phyloP scores from a whole-genome alignment of 2,113 vertebrate species.

The Burhinus oedicnemus region DNA sequence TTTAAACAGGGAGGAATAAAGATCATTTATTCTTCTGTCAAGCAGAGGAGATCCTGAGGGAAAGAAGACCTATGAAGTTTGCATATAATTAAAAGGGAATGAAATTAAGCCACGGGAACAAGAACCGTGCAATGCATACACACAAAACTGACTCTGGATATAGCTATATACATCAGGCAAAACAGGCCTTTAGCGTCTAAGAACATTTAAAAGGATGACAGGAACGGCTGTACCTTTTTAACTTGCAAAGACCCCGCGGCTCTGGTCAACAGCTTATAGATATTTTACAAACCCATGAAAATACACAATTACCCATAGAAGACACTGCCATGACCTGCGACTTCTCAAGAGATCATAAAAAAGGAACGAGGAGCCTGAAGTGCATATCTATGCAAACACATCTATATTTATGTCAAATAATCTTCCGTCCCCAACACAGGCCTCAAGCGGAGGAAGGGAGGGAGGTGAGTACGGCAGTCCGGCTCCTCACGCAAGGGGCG shows the following conservation, averaged over 20 bases:
- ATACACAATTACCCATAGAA: rapidly evolving
- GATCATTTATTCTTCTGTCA: background rate
- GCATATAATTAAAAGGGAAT: background rate
- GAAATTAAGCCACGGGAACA: background rate
- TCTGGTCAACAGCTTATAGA: rapidly evolving
- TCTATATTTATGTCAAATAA: rapidly evolving
- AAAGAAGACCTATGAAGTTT: background rate
- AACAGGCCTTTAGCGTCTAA: background rate
- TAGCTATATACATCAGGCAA: rapidly evolving
- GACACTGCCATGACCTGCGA: background rate
- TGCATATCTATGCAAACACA: background rate
- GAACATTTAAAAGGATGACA: background rate
- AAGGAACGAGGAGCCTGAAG: background rate
- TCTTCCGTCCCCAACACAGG: background rate
- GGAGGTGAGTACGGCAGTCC: rapidly evolving
- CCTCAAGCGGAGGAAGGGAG: background rate
- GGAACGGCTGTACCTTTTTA: background rate
- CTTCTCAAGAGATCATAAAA: background rate
- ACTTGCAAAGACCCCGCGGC: background rate
- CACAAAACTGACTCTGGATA: background rate
- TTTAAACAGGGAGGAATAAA: background rate
- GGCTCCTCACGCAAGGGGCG: no score
- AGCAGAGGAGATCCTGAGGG: background rate
- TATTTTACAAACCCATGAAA: background rate
- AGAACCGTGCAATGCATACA: background rate